Evolutionary conservation across 2,797 vertebrate genomes (phyloP).

Genomic region (Microctenopoma stevenorrisi): DNA sequence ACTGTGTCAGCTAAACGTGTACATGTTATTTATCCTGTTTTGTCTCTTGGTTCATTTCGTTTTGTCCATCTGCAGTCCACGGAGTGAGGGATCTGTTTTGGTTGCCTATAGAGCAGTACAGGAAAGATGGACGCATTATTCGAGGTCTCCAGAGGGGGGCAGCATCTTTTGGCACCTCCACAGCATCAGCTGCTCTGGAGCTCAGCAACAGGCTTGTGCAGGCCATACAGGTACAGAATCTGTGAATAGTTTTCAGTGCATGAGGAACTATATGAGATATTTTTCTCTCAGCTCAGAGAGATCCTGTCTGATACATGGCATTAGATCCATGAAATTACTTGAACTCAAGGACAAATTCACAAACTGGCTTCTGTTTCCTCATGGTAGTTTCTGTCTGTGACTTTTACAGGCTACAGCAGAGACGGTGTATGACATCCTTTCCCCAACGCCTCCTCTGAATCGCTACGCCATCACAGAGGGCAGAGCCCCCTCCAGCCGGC

Average conservation of each 20-base stretch:
- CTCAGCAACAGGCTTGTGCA: slow-evolving; percentile 95
- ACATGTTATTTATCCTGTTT: background rate
- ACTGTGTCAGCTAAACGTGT: background rate
- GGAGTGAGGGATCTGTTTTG: slow-evolving; percentile 94
- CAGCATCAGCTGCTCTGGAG: slow-evolving; percentile 92
- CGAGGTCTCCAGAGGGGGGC: slow-evolving; percentile 94
- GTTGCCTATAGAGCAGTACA: slow-evolving; percentile 94
- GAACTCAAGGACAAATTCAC: too few species aligned
- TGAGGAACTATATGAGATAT: too few species aligned
- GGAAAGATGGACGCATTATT: slow-evolving; percentile 93
- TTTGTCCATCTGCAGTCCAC: slow-evolving; percentile 82
- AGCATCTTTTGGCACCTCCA: slow-evolving; percentile 93
- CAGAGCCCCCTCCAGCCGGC: slow-evolving; percentile 77
- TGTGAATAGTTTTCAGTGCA: too few species aligned
- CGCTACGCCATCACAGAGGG: slow-evolving; percentile 86
- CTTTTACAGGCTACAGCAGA: slow-evolving; percentile 90
- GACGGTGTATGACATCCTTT: slow-evolving; percentile 94
- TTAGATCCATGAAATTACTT: too few species aligned
- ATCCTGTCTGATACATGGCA: too few species aligned
- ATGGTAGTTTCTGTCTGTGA: background rate
- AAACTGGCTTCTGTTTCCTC: background rate
- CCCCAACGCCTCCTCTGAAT: slow-evolving; percentile 88
- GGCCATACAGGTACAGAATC: slow-evolving; percentile 89
- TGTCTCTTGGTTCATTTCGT: background rate
- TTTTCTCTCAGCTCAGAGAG: too few species aligned